Conservation (phyloP, 1,140 invertebrate genomes). For the Macrobrachium rosenbergii region DNA sequence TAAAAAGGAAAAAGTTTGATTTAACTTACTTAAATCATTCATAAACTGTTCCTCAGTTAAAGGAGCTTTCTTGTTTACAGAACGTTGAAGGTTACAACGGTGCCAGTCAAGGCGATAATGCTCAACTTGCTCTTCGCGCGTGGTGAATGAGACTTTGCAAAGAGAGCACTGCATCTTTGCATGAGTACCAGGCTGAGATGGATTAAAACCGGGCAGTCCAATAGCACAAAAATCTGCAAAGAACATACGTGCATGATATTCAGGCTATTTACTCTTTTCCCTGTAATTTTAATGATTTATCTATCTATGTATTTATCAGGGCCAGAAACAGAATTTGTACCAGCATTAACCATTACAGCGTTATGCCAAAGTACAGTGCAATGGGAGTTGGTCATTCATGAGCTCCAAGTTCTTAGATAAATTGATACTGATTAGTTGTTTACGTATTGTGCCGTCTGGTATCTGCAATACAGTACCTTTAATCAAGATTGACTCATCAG, state of each 20-base stretch:
- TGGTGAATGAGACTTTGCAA: constrained; percentile 31
- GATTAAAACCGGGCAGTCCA: constrained; percentile 28
- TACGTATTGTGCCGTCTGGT: too few species aligned
- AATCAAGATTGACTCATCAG: too few species aligned
- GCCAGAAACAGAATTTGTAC: too few species aligned
- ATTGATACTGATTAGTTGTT: too few species aligned
- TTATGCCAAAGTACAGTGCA: too few species aligned
- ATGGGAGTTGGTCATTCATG: too few species aligned
- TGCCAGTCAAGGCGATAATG: constrained; percentile 73
- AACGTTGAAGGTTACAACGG: constrained; percentile 79
- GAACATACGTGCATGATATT: neutral
- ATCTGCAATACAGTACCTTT: too few species aligned
- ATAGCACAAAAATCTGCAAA: constrained; percentile 38
- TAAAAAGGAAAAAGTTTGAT: neutral
- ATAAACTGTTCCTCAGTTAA: constrained; percentile 76
- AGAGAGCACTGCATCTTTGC: constrained; percentile 38
- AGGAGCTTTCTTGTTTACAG: constrained; percentile 73
- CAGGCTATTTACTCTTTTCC: too few species aligned
- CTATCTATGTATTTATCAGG: too few species aligned
- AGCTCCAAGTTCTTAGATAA: too few species aligned
- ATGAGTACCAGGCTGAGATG: neutral
- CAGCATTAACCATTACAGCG: too few species aligned
- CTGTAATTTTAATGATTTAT: too few species aligned
- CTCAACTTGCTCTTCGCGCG: constrained; percentile 52
- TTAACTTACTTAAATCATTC: constrained; percentile 33